Evolutionary conservation across 2,797 vertebrate species (phyloP).

Genomic region (Fratercula arctica): DNA sequence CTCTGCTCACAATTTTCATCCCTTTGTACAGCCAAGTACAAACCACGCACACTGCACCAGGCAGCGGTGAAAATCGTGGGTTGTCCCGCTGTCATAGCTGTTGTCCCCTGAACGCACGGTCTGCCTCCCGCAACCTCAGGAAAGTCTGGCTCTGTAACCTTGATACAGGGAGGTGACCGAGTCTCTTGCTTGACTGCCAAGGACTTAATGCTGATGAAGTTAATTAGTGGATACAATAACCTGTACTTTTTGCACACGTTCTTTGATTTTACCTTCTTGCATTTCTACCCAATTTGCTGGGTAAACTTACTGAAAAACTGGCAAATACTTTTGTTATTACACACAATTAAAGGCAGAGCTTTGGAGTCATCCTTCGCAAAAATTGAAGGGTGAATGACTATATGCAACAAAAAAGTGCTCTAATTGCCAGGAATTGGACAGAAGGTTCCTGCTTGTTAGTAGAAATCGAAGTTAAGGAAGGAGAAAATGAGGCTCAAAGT

Average conservation of each 20-base stretch:
- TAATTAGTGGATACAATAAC: background rate
- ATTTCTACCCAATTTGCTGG: background rate
- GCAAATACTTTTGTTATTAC: background rate
- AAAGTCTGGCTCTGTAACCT: background rate
- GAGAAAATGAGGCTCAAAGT: background rate
- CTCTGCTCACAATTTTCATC: background rate
- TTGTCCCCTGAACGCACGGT: background rate
- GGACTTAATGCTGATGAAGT: background rate
- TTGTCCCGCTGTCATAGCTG: background rate
- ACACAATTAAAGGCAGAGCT: background rate
- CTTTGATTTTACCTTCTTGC: background rate
- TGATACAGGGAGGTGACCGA: background rate
- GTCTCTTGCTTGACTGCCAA: background rate
- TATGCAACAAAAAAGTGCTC: background rate
- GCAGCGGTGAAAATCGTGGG: background rate
- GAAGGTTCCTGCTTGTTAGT: background rate
- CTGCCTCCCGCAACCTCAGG: background rate
- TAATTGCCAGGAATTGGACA: background rate
- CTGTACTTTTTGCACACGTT: background rate
- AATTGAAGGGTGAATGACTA: background rate
- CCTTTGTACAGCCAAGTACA: accelerated
- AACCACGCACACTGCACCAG: accelerated
- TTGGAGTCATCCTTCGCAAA: accelerated
- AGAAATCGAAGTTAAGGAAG: background rate
- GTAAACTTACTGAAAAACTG: background rate